Conservation (phyloP, 2,888 invertebrate species). For the Oscheius myriophilus region DNA sequence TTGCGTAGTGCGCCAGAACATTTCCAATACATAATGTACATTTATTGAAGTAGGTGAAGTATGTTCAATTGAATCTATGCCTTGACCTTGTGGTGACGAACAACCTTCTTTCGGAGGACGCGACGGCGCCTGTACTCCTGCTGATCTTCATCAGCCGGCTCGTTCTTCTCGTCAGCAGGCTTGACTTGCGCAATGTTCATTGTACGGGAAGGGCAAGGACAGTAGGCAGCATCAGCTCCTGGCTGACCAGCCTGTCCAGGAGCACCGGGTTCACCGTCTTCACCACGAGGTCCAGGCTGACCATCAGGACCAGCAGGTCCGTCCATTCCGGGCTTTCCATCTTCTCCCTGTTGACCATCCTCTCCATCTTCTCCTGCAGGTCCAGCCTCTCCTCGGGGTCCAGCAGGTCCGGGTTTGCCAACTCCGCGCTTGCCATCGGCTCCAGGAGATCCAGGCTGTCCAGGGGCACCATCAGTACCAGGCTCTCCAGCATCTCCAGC, state of each 20-base stretch:
- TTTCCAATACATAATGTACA: too few species aligned
- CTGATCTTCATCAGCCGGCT: too few species aligned
- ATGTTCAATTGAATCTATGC: too few species aligned
- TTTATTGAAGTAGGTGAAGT: too few species aligned
- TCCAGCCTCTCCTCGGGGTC: slow-evolving; percentile 52
- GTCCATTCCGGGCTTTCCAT: slow-evolving; percentile 47
- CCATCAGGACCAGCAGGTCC: slow-evolving; percentile 58
- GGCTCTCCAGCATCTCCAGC: background rate
- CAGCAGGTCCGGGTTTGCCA: slow-evolving; percentile 52
- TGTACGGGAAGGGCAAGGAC: slow-evolving; percentile 10
- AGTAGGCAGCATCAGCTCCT: slow-evolving; percentile 19
- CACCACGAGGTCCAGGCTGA: slow-evolving; percentile 50
- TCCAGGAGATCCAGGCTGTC: slow-evolving; percentile 35
- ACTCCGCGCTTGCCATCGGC: slow-evolving; percentile 50
- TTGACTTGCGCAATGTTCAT: too few species aligned
- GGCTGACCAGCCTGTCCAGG: background rate
- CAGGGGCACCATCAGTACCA: background rate
- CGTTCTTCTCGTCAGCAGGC: too few species aligned
- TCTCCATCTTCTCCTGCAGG: slow-evolving; percentile 48
- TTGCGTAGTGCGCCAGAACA: too few species aligned
- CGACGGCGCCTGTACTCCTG: too few species aligned
- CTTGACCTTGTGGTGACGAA: too few species aligned
- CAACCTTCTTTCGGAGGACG: too few species aligned
- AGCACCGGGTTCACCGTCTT: background rate
- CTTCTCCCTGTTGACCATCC: slow-evolving; percentile 47